Evolutionary conservation across 2,888 invertebrate species (phyloP), one percentile per base, ranked within the genome.

Genomic region (Tenthredo amoena): DNA sequence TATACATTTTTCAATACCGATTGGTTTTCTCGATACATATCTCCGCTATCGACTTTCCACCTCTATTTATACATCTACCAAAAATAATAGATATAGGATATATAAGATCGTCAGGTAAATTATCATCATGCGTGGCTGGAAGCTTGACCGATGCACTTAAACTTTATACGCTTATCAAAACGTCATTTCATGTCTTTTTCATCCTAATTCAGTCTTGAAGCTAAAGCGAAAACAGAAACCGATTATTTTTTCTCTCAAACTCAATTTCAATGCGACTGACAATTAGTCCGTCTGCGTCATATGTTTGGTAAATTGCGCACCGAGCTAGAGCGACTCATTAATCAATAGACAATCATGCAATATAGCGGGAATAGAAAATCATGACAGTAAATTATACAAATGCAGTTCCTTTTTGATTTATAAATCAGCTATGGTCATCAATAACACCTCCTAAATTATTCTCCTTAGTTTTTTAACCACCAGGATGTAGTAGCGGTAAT

Each of bases 31-130:
- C 37, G 68, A 37, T 71, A 31, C n/a, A 71, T 37, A n/a, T 71
- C 18, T 37, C 21, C 34, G 18, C 18, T 31, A 34, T 47, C 15
- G 37, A 76, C 26, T 37, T 55, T 55, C 10, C 26, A 18, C 18
- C 6, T 34, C 77, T n/a, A 77, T 55, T 55, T 34, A 47, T 50
- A 55, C 18, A 77, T 55, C 55, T n/a, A 34, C 55, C 18, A 18
- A 31, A 77, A 55, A 34, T 34, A 50, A n/a, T 74, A 74, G 18
- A 58, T 62, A 62, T 81, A 10, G 81, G 81, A 62, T 81, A 81
- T 47, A 77, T 31, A 71, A 71, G 62, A 81, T 40, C 81, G n/a
- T 81, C 37, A 81, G 62, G 62, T 81, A 81, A 81, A 81, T 62
- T 62, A 62, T 79, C n/a, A n/a, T 79, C 58, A 47, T 58, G 15